Base-by-base conservation (phyloP, 1,140 invertebrate genomes). In the Drosophila baimaii region DNA sequence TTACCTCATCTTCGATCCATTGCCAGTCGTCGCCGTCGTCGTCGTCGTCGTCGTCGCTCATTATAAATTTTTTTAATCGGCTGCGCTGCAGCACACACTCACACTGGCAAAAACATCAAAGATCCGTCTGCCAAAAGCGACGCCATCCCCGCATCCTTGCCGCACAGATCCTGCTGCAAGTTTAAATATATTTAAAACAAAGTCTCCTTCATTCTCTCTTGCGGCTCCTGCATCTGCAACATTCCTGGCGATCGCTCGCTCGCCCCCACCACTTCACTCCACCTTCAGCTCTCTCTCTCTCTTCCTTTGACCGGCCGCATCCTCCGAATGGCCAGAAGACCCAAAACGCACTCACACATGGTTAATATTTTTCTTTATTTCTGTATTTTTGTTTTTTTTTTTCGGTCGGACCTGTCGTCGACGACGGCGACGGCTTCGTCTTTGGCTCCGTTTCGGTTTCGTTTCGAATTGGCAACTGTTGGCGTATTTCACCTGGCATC, bases 111-210 rank as follows among this genome's bases (percentile, higher is more conserved):
- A 86, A 86, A 86, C 83, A 83, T 86, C 83, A 86, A 86, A 86
- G 83, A 83, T 86, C 83, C 84, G 84, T 86, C 73, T 77, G 74
- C 74, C 74, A 77, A 65, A 76, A 77, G 54, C 72, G 73, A 58
- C 73, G 43, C 8, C 64, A 7, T 19, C 21, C 65, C 49, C 41
- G 7, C 13, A 15, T 23, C 37, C 31, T 71, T 70, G 39, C 39
- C 31, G 29, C 68, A 68, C 68, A 74, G 79, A 84, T 80, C 81
- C 81, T 84, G 81, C 65, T 70, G 59, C 72, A 85, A 83, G 84
- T 86, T 86, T 88, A 86, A 86, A 86, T 86, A 86, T 86, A 86
- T 86, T 86, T 86, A 86, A 86, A 86, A 89, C 83, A 88, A 86
- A 88, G 83, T 86, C 83, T 79, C 69, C 59, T 49, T 43, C 52